Base-by-base conservation (phyloP, 1,140 invertebrate genomes). In the Eriocheir sinensis region DNA sequence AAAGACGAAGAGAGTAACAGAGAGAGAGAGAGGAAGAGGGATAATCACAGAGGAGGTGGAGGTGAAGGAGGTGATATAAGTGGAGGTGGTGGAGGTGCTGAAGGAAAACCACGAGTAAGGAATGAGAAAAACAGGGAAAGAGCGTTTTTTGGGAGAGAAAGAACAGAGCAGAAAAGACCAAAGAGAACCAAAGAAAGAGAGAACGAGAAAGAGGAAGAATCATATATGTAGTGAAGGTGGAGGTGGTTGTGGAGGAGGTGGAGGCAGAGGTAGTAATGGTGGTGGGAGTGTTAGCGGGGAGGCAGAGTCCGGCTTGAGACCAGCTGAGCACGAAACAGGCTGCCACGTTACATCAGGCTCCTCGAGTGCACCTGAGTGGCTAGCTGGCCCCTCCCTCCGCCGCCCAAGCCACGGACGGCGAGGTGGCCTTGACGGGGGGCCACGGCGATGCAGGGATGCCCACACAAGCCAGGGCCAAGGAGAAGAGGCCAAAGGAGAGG, bases 251-350 rank as follows among this genome's bases (percentile, higher is more conserved):
- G 41, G 36, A 38, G 27, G 53, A 72, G 60, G 44, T 8, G 36
- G 60, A 36, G 79, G 48, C 0, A 38, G 79, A n/a, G 12, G 32
- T 44, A n/a, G 79, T 34, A 41, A 30, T 40, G 44, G 79, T 36
- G 91, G 48, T 48, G 36, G 91, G 48, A 15, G 60, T 36, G 41
- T 80, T 40, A 79, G 48, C 72, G 30, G 32, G n/a, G 38, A 12
- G 44, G 81, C 40, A 38, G 89, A 80, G 53, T 30, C 88, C 36
- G 15, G 6, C 88, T 41, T 44, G 38, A 89, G 88, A 21, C 36
- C 72, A 38, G 38, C 90, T 92, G 30, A 41, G 60, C 90, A 92
- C 53, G 90, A 41, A 81, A 92, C 90, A 92, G 17, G 90, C 90
- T 92, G 90, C 90, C 90, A 92, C n/a, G 34, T 81, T 41, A 8